These are phyloP conservation scores for Antheraea pernyi DNA, from an alignment of 1,140 invertebrate genomes.

Conservation along the genomic window DNA sequence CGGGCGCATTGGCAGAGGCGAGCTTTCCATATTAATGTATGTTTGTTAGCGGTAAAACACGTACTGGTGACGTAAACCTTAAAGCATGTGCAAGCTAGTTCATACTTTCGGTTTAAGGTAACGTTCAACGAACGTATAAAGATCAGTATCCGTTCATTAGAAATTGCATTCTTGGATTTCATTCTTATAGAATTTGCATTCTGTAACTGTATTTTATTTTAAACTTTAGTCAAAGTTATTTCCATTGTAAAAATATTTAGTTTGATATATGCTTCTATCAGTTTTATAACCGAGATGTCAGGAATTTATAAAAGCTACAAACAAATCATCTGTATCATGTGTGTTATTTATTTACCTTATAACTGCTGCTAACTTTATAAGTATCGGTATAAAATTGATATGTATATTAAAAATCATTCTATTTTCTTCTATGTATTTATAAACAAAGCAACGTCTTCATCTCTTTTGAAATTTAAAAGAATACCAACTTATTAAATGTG, in stretches of 20 bases:
- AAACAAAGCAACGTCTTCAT: background rate
- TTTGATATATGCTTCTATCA: no score
- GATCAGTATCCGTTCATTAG: background rate
- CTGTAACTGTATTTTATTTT: background rate
- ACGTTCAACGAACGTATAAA: background rate
- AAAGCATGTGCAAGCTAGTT: conserved; percentile 53
- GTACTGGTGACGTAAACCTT: conserved; percentile 62
- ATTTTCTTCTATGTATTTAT: background rate
- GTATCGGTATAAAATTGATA: no score
- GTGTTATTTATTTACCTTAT: no score
- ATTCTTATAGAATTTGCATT: conserved; percentile 7
- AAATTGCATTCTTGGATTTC: background rate
- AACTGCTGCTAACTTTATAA: no score
- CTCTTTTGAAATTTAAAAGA: background rate
- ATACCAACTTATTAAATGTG: background rate
- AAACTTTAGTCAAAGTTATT: background rate
- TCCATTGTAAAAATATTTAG: no score
- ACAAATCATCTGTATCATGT: no score
- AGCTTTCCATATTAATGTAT: conserved; percentile 77
- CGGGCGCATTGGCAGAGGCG: conserved; percentile 69
- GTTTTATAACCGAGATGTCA: no score
- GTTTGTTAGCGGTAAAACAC: conserved; percentile 77
- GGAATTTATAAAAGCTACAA: no score
- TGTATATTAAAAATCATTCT: background rate
- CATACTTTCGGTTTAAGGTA: conserved; percentile 24